phyloP scores from a whole-genome alignment of 1,140 invertebrate genomes.

The Camponotus floridanus region DNA sequence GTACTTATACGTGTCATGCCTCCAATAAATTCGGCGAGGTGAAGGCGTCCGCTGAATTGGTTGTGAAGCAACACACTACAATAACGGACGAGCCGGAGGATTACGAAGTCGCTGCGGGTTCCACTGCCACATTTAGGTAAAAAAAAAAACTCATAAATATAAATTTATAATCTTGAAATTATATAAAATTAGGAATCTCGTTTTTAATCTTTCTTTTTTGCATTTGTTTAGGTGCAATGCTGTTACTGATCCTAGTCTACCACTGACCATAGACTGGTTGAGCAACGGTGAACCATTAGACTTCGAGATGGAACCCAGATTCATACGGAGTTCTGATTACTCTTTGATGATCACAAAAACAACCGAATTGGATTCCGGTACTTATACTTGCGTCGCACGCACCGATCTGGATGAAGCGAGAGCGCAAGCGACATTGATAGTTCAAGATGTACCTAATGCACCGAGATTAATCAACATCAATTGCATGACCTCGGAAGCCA shows the following conservation, averaged over 20 bases:
- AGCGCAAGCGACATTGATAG: conserved; percentile 95
- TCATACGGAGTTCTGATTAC: conserved; percentile 94
- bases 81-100: conserved; percentile 95
- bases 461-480: conserved; percentile 90
- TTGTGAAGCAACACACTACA: conserved; percentile 94
- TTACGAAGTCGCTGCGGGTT: conserved; percentile 96
- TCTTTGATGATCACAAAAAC: conserved; percentile 98
- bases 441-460: conserved; percentile 98
- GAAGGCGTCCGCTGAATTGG: conserved; percentile 91
- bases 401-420: conserved; percentile 95
- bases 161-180: background rate
- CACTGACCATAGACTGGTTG: conserved; percentile 95
- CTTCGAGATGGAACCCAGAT: conserved; percentile 94
- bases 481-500: conserved; percentile 91
- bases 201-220: conserved; percentile 7
- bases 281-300: conserved; percentile 95
- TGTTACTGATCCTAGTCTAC: conserved; percentile 92
- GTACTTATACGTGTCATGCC: conserved; percentile 96
- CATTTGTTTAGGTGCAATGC: conserved; percentile 92
- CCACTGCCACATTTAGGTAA: conserved; percentile 93
- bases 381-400: conserved; percentile 97
- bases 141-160: background rate
- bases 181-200: background rate
- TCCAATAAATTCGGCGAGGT: conserved; percentile 96
- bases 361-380: conserved; percentile 96